Base-by-base conservation (phyloP, 2,888 invertebrate genomes). In the Pseudeuparius sepicola region DNA sequence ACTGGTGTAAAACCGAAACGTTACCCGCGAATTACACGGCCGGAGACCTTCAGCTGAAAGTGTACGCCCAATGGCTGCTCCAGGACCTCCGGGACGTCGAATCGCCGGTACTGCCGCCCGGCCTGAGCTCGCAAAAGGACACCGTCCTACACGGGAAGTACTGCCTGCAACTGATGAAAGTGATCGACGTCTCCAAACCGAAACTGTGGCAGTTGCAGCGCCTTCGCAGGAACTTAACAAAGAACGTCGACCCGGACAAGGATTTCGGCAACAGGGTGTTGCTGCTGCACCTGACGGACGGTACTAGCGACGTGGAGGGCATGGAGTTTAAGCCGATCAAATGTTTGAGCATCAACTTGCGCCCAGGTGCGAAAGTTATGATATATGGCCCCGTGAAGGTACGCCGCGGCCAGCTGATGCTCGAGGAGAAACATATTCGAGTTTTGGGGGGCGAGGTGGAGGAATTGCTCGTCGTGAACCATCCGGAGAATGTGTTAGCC, bases 401-500 rank as follows among this genome's bases (percentile, higher is more conserved):
- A 51, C 68, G 83, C 20, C 64, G 72, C 39, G 84, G 85, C 0
- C 66, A 78, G 38, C 52, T 87, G 23, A 63, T 84, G 47, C 59
- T 86, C 39, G 70, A 77, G 38, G 71, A 70, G 35, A 59, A 59
- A 27, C 64, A 72, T 30, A 53, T 83, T 4, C 67, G 70, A 36
- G 57, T 79, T 36, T 55, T 84, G 1, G 84, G 84, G 1, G 86
- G 86, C 1, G 80, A 82, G 58, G 78, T 83, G 1, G 77, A 80
- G 28, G 70, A 68, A 33, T 57, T 80, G 14, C 55, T 67, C 0
- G 52, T 69, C 1, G 48, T 63, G 2, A 74, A 80, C 59, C 72
- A 74, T 0, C 54, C 71, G 5, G 73, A 76, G 46, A 75, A 74
- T 42, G 55, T 78, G 4, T 53, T 83, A 26, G 69, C 75, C 2